A percentile compares a stretch with the other conserved stretches of the same genome.
These are phyloP conservation scores for Bombus superbus DNA, from an alignment of 1,140 invertebrate species.

Conservation along the genomic window DNA sequence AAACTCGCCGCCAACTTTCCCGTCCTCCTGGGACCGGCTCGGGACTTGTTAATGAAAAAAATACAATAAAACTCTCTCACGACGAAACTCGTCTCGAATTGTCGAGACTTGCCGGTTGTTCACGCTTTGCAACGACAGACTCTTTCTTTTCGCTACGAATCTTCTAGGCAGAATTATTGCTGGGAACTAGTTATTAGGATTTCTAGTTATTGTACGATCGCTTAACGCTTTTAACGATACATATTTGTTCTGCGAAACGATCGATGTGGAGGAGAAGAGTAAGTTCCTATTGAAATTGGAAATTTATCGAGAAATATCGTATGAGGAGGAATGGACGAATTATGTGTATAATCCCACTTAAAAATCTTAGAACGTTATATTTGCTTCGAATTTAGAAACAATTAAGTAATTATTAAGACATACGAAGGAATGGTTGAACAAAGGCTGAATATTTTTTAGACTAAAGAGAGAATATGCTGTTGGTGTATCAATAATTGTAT, in stretches of 20 bases:
- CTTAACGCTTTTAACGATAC: background rate
- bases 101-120: slow-evolving; percentile 55
- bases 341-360: too few species aligned
- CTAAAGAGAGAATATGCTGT: too few species aligned
- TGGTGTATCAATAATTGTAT: too few species aligned
- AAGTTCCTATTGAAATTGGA: too few species aligned
- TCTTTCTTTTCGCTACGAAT: slow-evolving; percentile 38
- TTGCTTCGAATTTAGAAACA: too few species aligned
- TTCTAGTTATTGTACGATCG: background rate
- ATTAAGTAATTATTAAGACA: too few species aligned
- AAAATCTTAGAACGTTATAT: too few species aligned
- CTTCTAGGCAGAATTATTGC: slow-evolving; percentile 43
- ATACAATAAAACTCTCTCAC: slow-evolving; percentile 78
- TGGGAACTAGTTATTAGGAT: background rate
- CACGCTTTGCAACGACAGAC: slow-evolving; percentile 43
- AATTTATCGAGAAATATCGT: too few species aligned
- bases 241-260: background rate
- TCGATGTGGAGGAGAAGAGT: background rate
- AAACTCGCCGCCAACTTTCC: slow-evolving; percentile 80
- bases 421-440: too few species aligned
- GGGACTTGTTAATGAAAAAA: slow-evolving; percentile 82
- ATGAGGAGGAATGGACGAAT: too few species aligned
- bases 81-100: slow-evolving; percentile 66
- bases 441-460: too few species aligned
- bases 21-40: slow-evolving; percentile 68